Conservation (phyloP, 2,888 invertebrate genomes). For the Andrena marginata region DNA sequence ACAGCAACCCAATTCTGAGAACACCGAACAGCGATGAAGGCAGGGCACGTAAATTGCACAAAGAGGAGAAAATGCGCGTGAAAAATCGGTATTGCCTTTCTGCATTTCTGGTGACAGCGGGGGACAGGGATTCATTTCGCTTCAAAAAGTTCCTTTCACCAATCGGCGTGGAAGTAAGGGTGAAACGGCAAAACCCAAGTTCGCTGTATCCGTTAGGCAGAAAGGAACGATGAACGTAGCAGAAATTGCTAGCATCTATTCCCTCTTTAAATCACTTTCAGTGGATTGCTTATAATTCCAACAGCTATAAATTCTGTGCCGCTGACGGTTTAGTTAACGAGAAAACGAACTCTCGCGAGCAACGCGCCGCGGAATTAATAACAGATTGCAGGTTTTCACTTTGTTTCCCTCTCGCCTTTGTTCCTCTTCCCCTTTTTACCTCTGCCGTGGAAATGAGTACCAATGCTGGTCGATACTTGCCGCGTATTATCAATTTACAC, state of each 20-base stretch:
- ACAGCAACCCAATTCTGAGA: too few species aligned
- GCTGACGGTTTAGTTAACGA: slow-evolving; percentile 61
- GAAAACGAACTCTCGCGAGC: slow-evolving; percentile 49
- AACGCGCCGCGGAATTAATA: slow-evolving; percentile 46
- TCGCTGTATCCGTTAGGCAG: slow-evolving; percentile 25
- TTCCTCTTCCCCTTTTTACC: not conserved
- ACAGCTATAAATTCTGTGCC: slow-evolving; percentile 42
- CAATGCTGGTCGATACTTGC: slow-evolving; percentile 13
- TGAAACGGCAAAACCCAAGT: slow-evolving; percentile 23
- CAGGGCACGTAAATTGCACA: not conserved
- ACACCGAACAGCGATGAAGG: not conserved
- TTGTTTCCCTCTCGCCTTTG: slow-evolving; percentile 1
- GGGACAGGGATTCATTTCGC: slow-evolving; percentile 48
- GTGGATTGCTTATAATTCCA: slow-evolving; percentile 56
- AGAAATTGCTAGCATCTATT: slow-evolving; percentile 50
- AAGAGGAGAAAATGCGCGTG: not conserved
- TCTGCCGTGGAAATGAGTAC: not conserved
- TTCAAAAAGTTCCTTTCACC: slow-evolving; percentile 46
- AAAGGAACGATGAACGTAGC: slow-evolving; percentile 12
- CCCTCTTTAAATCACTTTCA: slow-evolving; percentile 54
- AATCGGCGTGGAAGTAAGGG: slow-evolving; percentile 33
- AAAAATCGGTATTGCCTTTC: slow-evolving; percentile 28
- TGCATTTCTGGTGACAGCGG: slow-evolving; percentile 25
- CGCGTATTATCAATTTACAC: slow-evolving; percentile 12
- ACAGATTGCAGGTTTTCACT: slow-evolving; percentile 38